Evolutionary conservation across 2,888 invertebrate genomes (phyloP).

Genomic region (Phymatocera aterrima): DNA sequence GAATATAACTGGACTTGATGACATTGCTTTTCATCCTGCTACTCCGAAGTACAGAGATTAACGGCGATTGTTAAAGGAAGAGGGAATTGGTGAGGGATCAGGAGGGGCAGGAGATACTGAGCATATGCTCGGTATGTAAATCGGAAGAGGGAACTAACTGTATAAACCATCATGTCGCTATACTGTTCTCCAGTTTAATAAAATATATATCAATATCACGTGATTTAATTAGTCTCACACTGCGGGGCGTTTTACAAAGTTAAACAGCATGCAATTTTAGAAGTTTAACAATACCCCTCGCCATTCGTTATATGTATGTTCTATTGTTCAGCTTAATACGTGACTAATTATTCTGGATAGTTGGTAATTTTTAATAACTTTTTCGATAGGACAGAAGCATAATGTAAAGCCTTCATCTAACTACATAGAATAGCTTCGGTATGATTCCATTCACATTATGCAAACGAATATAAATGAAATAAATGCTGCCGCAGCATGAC

Average conservation of each 20-base stretch:
- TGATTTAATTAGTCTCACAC: conserved; percentile 46
- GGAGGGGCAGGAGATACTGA: neutral
- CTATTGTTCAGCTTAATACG: conserved; percentile 32
- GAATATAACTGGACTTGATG: neutral
- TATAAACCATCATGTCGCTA: conserved; percentile 23
- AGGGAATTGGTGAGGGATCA: neutral
- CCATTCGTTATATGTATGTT: conserved; percentile 12
- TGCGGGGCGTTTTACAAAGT: conserved; percentile 50
- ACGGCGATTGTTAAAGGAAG: neutral
- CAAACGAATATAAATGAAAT: neutral
- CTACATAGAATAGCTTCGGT: conserved; percentile 31
- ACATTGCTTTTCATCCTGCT: conserved; percentile 18
- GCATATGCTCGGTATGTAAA: conserved; percentile 5
- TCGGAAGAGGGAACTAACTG: conserved; percentile 11
- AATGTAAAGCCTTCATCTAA: conserved; percentile 24
- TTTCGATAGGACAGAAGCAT: conserved; percentile 23
- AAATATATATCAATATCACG: conserved; percentile 53
- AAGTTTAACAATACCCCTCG: conserved; percentile 49
- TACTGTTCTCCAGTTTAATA: conserved; percentile 51
- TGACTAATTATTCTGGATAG: conserved; percentile 26
- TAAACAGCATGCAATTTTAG: conserved; percentile 50
- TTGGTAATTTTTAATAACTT: conserved; percentile 15
- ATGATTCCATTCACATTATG: neutral
- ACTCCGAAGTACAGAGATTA: conserved; percentile 34
- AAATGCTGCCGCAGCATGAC: neutral